Evolutionary conservation across 2,113 vertebrate genomes (phyloP), one percentile per base, ranked within the genome.

Genomic region (Melanotaenia duboulayi): DNA sequence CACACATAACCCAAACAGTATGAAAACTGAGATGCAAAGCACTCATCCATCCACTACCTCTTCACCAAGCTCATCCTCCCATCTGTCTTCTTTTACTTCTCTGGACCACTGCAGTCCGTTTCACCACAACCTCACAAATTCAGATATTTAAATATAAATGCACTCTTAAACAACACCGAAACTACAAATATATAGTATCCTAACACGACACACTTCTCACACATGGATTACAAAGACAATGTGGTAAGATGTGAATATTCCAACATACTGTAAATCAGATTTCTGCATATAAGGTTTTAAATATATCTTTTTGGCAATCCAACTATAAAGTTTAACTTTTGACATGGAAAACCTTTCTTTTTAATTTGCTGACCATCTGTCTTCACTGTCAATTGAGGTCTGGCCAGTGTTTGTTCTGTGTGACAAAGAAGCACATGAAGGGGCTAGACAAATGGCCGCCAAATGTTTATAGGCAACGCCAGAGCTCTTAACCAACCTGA

Each of bases 21-120:
- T 82, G 82, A 86, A 91, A 90, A 89, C 76, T 62, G 84, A 92
- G 84, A 81, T 67, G 84, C 80, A 81, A 83, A 77, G 71, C 87
- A 81, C 88, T 90, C 78, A 74, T 56, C 63, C 71, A 64, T 77
- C 63, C 50, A 68, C 37, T 40, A 37, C 57, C 67, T 57, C 65
- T 57, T 49, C 0, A 0, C 51, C 66, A 60, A 61, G 70, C 67
- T 49, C 37, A 35, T 52, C 48, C 24, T 16, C 68, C 42, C 48
- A 20, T 54, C 42, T 7, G 19, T 52, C 24, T 8, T 55, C 59
- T 65, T 65, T 44, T 67, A 71, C 56, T 23, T 32, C 50, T 66
- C 44, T 3, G 52, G 63, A 64, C 68, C 1, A 4, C 85, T 32
- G 48, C 49, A 71, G 65, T 39, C 42, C 23, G 54, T 70, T 76